Conservation (phyloP, 2,113 vertebrate genomes). For the Platichthys flesus region DNA sequence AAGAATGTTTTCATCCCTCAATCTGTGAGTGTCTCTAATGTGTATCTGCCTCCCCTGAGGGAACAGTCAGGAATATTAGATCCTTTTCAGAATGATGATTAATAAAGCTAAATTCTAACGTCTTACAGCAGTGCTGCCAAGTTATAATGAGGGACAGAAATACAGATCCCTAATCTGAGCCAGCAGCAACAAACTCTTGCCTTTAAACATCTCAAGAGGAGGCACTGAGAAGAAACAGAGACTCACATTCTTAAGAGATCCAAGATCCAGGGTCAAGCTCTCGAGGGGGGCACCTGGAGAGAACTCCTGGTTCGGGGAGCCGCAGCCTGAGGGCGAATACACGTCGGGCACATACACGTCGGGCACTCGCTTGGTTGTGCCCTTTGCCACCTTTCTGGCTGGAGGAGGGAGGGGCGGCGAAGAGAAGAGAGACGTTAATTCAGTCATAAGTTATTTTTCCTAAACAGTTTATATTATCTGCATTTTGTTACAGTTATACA, state of each 20-base stretch:
- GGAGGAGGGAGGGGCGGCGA: constrained; percentile 65
- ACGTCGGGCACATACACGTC: constrained; percentile 84
- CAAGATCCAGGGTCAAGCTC: constrained; percentile 82
- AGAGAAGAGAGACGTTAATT: constrained; percentile 17
- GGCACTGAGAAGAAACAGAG: neutral
- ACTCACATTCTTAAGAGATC: constrained; percentile 76
- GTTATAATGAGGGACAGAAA: neutral
- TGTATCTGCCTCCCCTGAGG: neutral
- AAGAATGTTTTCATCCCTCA: neutral
- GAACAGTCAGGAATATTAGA: neutral
- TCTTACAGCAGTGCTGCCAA: neutral
- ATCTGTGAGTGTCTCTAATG: neutral
- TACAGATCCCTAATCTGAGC: too few species aligned
- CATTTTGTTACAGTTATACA: neutral
- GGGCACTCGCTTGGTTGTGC: constrained; percentile 86
- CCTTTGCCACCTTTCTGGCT: constrained; percentile 95
- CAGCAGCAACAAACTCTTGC: neutral
- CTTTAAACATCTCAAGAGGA: neutral
- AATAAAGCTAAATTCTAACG: neutral
- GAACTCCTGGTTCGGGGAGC: constrained; percentile 89
- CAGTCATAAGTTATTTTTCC: neutral
- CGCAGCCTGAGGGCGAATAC: constrained; percentile 87
- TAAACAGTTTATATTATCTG: neutral
- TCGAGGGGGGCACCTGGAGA: constrained; percentile 86
- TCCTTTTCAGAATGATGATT: neutral